A percentile compares a stretch with the other conserved stretches of the same genome.
These are phyloP conservation scores for Aculops lycopersici DNA, from an alignment of 1,140 invertebrate species.

Conservation along the genomic window DNA sequence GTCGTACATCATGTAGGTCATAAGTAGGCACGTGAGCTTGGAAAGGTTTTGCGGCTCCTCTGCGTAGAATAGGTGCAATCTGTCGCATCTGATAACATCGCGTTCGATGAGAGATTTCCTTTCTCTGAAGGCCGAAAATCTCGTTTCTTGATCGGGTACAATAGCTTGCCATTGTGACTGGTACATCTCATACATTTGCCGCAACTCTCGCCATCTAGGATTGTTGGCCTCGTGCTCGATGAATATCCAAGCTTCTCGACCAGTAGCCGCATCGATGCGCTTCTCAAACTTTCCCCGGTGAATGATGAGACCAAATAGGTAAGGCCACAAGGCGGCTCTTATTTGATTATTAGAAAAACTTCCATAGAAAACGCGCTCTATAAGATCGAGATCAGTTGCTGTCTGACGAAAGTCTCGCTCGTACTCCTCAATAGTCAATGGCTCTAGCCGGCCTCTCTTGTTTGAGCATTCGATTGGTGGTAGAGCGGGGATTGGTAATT, in stretches of 20 bases:
- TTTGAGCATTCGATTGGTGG: slow-evolving; percentile 6
- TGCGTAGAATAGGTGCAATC: slow-evolving; percentile 56
- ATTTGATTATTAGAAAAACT: slow-evolving; percentile 5
- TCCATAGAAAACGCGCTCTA: slow-evolving; percentile 5
- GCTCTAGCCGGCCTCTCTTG: slow-evolving; percentile 3
- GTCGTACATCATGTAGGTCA: slow-evolving; percentile 99
- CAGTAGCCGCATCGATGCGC: no score
- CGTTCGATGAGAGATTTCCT: slow-evolving; percentile 83
- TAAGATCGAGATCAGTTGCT: background rate
- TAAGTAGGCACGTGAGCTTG: slow-evolving; percentile 57
- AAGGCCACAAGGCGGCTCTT: slow-evolving; percentile 5
- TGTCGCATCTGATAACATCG: slow-evolving; percentile 81
- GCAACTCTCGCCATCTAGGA: slow-evolving; percentile 3
- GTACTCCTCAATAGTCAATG: slow-evolving; percentile 5
- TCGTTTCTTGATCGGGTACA: slow-evolving; percentile 43
- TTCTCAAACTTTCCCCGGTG: background rate
- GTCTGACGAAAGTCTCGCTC: background rate
- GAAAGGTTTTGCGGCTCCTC: slow-evolving; percentile 61
- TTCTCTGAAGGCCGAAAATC: slow-evolving; percentile 59
- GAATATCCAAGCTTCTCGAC: background rate
- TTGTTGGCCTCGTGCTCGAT: background rate
- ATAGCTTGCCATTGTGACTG: slow-evolving; percentile 58
- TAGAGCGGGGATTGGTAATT: slow-evolving; percentile 6
- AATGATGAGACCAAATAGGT: slow-evolving; percentile 4
- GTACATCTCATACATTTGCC: slow-evolving; percentile 4